Conservation (phyloP, 2,888 invertebrate genomes). For the Sisyra nigra region DNA sequence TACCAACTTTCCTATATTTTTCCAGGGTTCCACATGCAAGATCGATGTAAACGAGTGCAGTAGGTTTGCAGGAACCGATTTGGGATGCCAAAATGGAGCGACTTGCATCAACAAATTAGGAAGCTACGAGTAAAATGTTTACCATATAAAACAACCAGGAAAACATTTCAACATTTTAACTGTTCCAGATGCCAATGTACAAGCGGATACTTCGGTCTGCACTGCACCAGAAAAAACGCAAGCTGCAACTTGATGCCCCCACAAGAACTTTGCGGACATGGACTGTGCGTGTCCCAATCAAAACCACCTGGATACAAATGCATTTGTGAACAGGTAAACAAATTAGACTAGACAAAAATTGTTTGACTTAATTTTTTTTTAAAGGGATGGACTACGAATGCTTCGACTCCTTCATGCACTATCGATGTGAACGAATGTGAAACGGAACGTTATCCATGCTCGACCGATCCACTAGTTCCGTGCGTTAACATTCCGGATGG, state of each 20-base stretch:
- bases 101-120: slow-evolving; percentile 69
- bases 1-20: slow-evolving; percentile 11
- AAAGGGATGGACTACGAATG: slow-evolving; percentile 70
- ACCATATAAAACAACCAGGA: neutral
- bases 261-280: slow-evolving; percentile 74
- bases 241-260: slow-evolving; percentile 57
- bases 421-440: slow-evolving; percentile 82
- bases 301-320: slow-evolving; percentile 54
- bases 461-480: slow-evolving; percentile 58
- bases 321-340: slow-evolving; percentile 61
- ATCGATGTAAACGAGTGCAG: slow-evolving; percentile 79
- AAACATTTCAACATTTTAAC: neutral
- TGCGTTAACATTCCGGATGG: slow-evolving; percentile 85
- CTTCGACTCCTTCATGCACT: slow-evolving; percentile 51
- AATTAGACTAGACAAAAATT: slow-evolving; percentile 4
- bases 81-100: slow-evolving; percentile 85
- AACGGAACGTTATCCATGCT: slow-evolving; percentile 51
- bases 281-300: slow-evolving; percentile 56
- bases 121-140: slow-evolving; percentile 44
- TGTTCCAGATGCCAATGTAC: slow-evolving; percentile 53
- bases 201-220: slow-evolving; percentile 64
- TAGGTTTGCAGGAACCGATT: slow-evolving; percentile 61
- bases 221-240: slow-evolving; percentile 58
- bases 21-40: slow-evolving; percentile 51
- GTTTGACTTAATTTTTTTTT: slow-evolving; percentile 7